Evolutionary conservation across 2,797 vertebrate species (phyloP).

Genomic region (Manis javanica): DNA sequence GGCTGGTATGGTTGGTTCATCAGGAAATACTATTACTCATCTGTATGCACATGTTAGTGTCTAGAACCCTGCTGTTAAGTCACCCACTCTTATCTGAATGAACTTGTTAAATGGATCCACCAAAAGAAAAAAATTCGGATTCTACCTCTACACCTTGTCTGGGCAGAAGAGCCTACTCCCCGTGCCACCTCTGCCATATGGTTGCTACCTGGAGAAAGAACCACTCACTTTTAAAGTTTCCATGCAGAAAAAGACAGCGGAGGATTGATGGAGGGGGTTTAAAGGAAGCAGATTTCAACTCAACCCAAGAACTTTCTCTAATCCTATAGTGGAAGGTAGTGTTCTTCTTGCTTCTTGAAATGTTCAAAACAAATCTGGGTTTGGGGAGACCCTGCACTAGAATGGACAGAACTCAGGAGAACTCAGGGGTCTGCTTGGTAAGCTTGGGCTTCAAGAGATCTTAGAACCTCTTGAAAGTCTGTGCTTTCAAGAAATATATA

Average conservation of each 20-base stretch:
- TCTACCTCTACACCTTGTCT: background rate
- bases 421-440: no score
- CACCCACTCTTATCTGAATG: background rate
- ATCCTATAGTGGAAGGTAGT: background rate
- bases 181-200: accelerated
- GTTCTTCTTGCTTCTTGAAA: background rate
- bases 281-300: background rate
- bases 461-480: background rate
- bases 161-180: no score
- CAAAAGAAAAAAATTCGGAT: background rate
- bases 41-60: background rate
- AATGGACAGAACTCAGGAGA: background rate
- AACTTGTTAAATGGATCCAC: background rate
- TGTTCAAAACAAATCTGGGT: background rate
- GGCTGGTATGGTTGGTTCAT: background rate
- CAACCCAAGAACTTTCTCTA: background rate
- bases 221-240: background rate
- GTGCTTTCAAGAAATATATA: background rate
- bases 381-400: accelerated
- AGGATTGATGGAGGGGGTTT: background rate
- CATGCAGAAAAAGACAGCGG: background rate
- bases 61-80: background rate
- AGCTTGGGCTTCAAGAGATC: background rate
- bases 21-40: constrained; percentile 25
- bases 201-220: background rate